Evolutionary conservation across 2,113 vertebrate species (phyloP), one percentile per base, ranked within the genome.

Genomic region (Blennius ocellaris): DNA sequence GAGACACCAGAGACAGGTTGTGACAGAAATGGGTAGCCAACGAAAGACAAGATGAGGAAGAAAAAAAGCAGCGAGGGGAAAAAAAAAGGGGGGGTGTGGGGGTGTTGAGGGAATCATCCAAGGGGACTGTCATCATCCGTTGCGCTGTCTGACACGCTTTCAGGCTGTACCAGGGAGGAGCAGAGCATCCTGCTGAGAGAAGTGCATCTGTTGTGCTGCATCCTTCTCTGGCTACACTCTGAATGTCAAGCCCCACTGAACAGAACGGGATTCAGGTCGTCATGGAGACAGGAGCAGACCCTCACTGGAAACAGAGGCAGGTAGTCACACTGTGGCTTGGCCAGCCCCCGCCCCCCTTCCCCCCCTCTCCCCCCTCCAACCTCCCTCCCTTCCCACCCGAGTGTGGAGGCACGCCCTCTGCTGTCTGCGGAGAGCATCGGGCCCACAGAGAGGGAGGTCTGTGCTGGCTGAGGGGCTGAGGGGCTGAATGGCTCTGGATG

Each of bases 1-100:
- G 87, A 87, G 84, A 90, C 88, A 83, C 85, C 76, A 78, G 87
- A 88, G 89, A 89, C 89, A 91, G 89, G 91, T 91, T 90, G 90
- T 85, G 82, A 86, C 72, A 55, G 81, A 84, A 74, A 81, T 57
- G 60, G 55, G 79, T 65, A 78, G 66, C 76, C 64, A 63, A 30
- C 15, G 39, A 70, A 70, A 87, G 78, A 80, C 40, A 11, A 54
- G 70, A 64, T 11, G 6, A 40, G 62, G n/a, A n/a, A n/a, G n/a
- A n/a, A 30, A 30, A 78, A 80, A 71, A 75, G 54, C 59, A 60
- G 17, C 5, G 55, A 58, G 78, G 56, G n/a, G n/a, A n/a, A n/a
- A 58, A 36, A 1, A 43, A 43, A 16, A 9, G 21, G 21, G 21
- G 21, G 4, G n/a, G n/a, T n/a, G n/a, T n/a, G n/a, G n/a, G n/a